Evolutionary conservation across 1,140 invertebrate species (phyloP), one percentile per base, ranked within the genome.

Genomic region (Drosophila sulfurigaster): DNA sequence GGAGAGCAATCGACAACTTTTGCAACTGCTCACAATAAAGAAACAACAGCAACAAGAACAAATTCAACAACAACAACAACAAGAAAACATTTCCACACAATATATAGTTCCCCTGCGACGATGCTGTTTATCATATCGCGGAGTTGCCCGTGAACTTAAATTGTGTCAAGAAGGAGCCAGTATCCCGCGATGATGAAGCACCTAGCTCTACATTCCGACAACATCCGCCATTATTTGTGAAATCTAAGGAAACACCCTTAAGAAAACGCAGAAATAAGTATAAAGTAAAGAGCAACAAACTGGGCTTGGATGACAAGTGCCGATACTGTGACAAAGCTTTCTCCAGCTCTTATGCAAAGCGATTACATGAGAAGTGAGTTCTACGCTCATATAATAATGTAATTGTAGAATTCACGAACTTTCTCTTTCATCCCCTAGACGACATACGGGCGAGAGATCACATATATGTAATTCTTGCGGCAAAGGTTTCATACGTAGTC

Each of bases 291-390:
- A 45, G 8, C 32, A n/a, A 11, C 43, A 57, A 15, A 41, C 2
- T 30, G 20, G 20, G 20, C 3, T 7, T 6, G 46, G 51, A 46
- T 0, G 54, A 52, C 38, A 51, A 59, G 41, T 68, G 70, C 11
- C 59, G 43, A 16, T 73, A 16, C 13, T 73, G 70, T 25, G 64
- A 20, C 2, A 73, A 73, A 15, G 64, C 56, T 16, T 68, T 73
- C 38, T n/a, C 1, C 0, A 35, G 45, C 13, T n/a, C 51, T 2
- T 72, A 72, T 10, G 52, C 49, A 5, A 32, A 51, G 35, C 13
- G 45, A 8, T 10, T 72, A 3, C 69, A 72, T 8, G 69, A 72
- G n/a, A 72, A 66, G 69, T 72, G 28, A 58, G 63, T 57, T 10
- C 48, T 10, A n/a, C 25, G 32, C n/a, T 15, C 41, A 13, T 43